Conservation (phyloP, 2,888 invertebrate species). For the Xestia ashworthii region DNA sequence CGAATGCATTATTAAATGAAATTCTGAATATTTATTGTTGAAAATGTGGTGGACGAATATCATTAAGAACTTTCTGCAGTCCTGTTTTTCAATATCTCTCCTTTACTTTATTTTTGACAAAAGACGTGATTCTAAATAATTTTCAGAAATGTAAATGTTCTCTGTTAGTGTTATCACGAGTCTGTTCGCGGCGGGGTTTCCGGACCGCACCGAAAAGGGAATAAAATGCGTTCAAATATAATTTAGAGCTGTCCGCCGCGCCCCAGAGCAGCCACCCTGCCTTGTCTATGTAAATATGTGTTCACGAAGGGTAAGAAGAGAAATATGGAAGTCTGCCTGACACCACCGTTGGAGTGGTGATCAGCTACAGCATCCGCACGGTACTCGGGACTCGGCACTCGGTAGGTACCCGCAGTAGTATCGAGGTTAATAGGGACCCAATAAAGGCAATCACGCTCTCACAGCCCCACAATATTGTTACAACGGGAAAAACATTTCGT, state of each 20-base stretch:
- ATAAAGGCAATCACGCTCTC: conserved; percentile 16
- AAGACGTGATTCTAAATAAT: not conserved
- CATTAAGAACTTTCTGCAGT: not conserved
- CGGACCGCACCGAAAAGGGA: not conserved
- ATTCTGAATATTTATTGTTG: not conserved
- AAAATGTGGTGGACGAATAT: not conserved
- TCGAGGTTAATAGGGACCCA: conserved; percentile 20
- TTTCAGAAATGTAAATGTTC: not conserved
- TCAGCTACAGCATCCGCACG: not conserved
- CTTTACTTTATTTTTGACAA: not conserved
- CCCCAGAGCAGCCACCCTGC: no score
- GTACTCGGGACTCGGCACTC: not conserved
- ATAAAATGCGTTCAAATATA: conserved; percentile 21
- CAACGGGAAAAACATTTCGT: conserved; percentile 15
- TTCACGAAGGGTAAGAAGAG: not conserved
- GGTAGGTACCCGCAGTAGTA: not conserved
- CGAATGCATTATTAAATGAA: not conserved
- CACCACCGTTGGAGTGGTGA: not conserved
- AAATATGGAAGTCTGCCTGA: not conserved
- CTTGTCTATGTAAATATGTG: no score
- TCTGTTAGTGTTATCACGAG: not conserved
- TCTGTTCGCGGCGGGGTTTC: not conserved
- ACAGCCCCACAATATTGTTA: conserved; percentile 4
- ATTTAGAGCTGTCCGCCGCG: not conserved
- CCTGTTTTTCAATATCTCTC: not conserved